Conservation (phyloP, 2,797 vertebrate species). For the Phoebastria nigripes region DNA sequence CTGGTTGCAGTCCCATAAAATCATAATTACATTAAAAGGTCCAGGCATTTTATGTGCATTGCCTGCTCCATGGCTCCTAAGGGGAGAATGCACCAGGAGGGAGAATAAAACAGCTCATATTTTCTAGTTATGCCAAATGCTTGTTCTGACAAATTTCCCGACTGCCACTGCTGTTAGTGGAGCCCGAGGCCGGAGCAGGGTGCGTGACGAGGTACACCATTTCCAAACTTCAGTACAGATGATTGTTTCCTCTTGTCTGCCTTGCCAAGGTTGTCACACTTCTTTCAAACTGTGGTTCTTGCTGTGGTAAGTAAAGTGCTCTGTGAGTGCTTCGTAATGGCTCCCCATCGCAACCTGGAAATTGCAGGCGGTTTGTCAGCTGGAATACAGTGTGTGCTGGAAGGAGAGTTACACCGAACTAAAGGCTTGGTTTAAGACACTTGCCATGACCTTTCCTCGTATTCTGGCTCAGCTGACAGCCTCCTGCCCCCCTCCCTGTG, state of each 20-base stretch:
- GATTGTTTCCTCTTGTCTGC: conserved; percentile 32
- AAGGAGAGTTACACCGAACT: background rate
- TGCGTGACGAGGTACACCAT: background rate
- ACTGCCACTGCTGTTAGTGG: background rate
- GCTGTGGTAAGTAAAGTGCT: conserved; percentile 42
- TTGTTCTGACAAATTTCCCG: conserved; percentile 8
- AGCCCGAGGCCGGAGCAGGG: conserved; percentile 7
- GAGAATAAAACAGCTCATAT: conserved; percentile 35
- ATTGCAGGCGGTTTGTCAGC: background rate
- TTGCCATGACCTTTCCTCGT: background rate
- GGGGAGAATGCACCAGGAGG: background rate
- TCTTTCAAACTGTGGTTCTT: conserved; percentile 13
- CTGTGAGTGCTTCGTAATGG: background rate
- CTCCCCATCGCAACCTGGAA: background rate
- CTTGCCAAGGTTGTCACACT: background rate
- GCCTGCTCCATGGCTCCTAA: background rate
- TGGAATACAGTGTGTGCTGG: background rate
- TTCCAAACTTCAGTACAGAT: conserved; percentile 15
- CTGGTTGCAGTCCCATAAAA: conserved; percentile 36
- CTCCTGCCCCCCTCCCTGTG: accelerated
- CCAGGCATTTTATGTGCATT: conserved; percentile 35
- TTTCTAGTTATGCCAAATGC: conserved; percentile 16
- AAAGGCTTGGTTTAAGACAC: background rate
- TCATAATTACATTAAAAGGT: conserved; percentile 49
- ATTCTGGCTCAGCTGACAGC: background rate